phyloP scores from a whole-genome alignment of 1,140 invertebrate species.

The Tribolium madens region DNA sequence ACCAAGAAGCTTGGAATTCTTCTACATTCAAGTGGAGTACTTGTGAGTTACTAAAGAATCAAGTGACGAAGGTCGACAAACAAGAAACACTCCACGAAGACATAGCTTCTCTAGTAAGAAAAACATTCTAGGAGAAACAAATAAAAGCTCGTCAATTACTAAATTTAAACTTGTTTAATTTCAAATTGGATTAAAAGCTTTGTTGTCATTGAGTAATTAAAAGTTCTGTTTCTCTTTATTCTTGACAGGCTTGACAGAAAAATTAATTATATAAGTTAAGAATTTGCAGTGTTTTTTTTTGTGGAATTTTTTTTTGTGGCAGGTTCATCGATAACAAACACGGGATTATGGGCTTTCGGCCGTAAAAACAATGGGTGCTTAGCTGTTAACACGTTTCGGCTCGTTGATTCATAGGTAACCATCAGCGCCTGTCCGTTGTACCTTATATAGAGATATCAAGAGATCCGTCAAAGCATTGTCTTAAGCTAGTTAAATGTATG shows the following conservation, averaged over 20 bases:
- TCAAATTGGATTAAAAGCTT: conserved; percentile 32
- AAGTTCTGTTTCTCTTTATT: neutral
- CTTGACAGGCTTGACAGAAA: neutral
- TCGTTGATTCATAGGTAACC: neutral
- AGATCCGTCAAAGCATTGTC: neutral
- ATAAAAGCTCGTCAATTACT: conserved; percentile 32
- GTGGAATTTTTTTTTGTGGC: too few relatives aligned
- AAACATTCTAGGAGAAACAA: conserved; percentile 38
- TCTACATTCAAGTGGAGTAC: conserved; percentile 31
- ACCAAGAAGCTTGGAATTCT: conserved; percentile 30
- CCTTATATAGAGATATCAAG: neutral
- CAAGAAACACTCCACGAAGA: conserved; percentile 36
- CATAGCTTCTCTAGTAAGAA: conserved; percentile 17
- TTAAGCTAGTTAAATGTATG: neutral
- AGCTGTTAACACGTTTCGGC: neutral
- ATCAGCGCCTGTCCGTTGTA: neutral
- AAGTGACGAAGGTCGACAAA: conserved; percentile 41
- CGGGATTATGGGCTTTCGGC: neutral
- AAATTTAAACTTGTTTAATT: conserved; percentile 23
- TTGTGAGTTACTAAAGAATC: conserved; percentile 29
- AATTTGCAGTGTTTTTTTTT: neutral
- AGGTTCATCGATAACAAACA: neutral
- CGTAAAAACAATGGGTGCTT: neutral
- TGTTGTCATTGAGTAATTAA: neutral
- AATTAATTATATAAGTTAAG: neutral